phyloP scores from a whole-genome alignment of 2,113 vertebrate genomes.

The Semnornis frantzii region DNA sequence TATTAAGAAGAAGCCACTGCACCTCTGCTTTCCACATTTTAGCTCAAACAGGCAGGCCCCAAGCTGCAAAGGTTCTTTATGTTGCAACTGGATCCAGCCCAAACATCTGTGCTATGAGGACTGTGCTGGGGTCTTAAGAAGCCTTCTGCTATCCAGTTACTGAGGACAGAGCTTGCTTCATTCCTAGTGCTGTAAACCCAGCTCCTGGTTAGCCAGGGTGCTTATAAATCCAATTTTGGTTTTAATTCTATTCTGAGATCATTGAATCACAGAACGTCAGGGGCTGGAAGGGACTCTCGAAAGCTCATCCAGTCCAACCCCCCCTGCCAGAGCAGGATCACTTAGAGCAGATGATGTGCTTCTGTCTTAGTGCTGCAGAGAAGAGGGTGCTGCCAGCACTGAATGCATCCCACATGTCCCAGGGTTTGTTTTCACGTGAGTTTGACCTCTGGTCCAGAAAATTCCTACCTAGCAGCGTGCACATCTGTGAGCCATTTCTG shows the following conservation, averaged over 20 bases:
- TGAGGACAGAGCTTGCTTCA: neutral
- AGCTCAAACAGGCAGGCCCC: neutral
- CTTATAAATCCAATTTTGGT: no score
- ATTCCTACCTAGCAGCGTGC: conserved; percentile 45
- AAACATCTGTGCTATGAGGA: neutral
- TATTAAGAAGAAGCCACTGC: neutral
- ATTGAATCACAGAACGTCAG: no score
- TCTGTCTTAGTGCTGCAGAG: conserved; percentile 37
- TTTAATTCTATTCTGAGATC: no score
- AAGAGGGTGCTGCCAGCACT: neutral
- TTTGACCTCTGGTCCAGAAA: conserved; percentile 66
- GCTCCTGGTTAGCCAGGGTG: no score
- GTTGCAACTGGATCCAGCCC: conserved; percentile 1
- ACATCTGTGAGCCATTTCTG: conserved; percentile 74
- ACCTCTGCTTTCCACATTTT: neutral
- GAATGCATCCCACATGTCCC: conserved; percentile 66
- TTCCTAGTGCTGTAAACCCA: neutral
- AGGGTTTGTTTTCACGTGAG: conserved; percentile 57
- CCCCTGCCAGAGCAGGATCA: no score
- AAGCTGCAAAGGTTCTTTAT: conserved; percentile 4
- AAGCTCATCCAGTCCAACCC: no score
- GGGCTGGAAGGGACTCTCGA: no score
- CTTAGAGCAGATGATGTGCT: neutral
- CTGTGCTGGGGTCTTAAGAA: neutral
- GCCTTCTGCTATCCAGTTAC: neutral